Base-by-base conservation (phyloP, 2,113 vertebrate genomes). In the Hymenochirus boettgeri region DNA sequence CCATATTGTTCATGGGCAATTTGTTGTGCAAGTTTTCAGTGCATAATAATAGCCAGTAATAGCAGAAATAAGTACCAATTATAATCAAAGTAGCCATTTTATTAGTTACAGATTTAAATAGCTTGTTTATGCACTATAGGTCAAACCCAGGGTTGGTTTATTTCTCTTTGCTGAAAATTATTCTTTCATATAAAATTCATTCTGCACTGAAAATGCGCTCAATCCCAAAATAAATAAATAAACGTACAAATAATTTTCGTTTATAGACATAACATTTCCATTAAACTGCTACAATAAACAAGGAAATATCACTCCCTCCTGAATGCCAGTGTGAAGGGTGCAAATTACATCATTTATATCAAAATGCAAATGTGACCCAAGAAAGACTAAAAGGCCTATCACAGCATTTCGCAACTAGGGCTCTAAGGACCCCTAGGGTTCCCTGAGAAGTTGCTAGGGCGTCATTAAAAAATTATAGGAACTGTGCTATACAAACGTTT, bases 41-140 rank as follows among this genome's bases (percentile, higher is more conserved):
- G 31, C 42, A 69, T 35, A 60, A 67, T 67, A 69, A 67, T 60
- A 57, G 62, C 39, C 45, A 65, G 57, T 65, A 65, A 47, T 56
- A 65, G 55, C 56, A 29, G 65, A 58, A n/a, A 69, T 60, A 69
- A 60, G 46, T 42, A 53, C 33, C 56, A 69, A 69, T 69, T 69
- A 60, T 67, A 67, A 67, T 69, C 65, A 69, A 69, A 69, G 55
- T 60, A 47, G 56, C 47, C 47, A 53, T 59, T 69, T 60, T 69
- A 69, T 60, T 69, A 69, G 65, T 37, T 53, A 48, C 25, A 39
- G 29, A 29, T 69, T 69, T 53, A 69, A 60, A 60, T 69, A 53
- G 56, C 56, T 58, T 69, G 56, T 60, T 69, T 69, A 59, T 33
- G 23, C 65, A 60, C 29, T 58, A 58, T 42, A 46, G 65, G 65